Conservation (phyloP, 2,888 invertebrate species). For the Aspidiotus destructor region DNA sequence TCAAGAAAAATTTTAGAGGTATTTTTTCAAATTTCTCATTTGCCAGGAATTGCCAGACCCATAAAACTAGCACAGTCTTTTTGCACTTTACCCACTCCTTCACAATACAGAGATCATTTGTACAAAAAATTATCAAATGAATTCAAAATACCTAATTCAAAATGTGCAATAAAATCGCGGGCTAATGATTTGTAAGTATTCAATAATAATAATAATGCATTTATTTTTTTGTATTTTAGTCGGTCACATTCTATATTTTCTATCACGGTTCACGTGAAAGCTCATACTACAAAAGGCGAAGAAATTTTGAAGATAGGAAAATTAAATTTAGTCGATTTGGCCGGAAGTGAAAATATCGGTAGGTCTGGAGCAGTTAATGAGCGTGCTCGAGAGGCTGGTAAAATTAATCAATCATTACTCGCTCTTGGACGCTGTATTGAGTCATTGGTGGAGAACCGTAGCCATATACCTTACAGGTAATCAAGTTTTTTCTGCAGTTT, state of each 20-base stretch:
- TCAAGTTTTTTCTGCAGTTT: neutral
- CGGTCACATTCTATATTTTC: constrained; percentile 95
- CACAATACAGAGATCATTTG: no score
- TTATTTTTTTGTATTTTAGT: constrained; percentile 46
- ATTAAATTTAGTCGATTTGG: constrained; percentile 93
- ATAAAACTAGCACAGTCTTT: no score
- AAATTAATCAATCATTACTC: constrained; percentile 88
- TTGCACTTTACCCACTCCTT: no score
- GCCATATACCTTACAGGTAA: constrained; percentile 88
- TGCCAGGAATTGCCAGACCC: no score
- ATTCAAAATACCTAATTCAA: no score
- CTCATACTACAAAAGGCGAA: constrained; percentile 78
- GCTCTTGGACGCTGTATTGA: constrained; percentile 94
- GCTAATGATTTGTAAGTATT: no score
- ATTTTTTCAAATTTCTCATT: no score
- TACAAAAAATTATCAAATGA: no score
- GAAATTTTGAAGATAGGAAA: constrained; percentile 90
- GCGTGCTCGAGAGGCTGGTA: constrained; percentile 87
- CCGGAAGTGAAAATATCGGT: constrained; percentile 93
- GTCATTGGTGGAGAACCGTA: constrained; percentile 78
- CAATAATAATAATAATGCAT: no score
- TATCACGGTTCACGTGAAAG: constrained; percentile 84
- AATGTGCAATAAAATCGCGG: no score
- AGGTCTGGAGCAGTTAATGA: constrained; percentile 86
- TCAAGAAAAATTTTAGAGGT: no score